Conservation (phyloP, 1,140 invertebrate genomes). For the Drosophila tropicalis region DNA sequence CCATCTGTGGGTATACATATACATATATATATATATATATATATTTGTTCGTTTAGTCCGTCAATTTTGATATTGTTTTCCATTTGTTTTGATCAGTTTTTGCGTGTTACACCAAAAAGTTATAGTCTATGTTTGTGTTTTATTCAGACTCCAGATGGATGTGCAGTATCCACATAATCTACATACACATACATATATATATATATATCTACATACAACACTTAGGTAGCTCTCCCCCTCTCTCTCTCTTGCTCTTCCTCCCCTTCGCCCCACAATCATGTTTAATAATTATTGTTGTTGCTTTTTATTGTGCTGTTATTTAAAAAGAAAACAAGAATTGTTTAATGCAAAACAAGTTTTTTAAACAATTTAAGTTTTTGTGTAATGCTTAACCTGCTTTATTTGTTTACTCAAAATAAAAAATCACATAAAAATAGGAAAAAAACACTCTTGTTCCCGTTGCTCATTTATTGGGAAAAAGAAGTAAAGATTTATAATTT, state of each 20-base stretch:
- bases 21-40: conserved; percentile 25
- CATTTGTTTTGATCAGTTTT: conserved; percentile 32
- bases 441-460: conserved; percentile 19
- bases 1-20: conserved; percentile 32
- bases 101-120: conserved; percentile 34
- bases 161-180: conserved; percentile 21
- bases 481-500: conserved; percentile 20
- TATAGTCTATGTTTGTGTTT: conserved; percentile 17
- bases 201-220: conserved; percentile 25
- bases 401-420: conserved; percentile 68
- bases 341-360: conserved; percentile 72
- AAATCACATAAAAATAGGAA: conserved; percentile 15
- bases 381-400: conserved; percentile 64
- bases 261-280: conserved; percentile 54
- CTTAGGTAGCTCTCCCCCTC: conserved; percentile 35
- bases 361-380: conserved; percentile 70
- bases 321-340: conserved; percentile 48
- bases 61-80: conserved; percentile 52
- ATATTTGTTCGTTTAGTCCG: conserved; percentile 30
- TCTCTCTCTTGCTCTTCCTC: conserved; percentile 31
- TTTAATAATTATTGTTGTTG: conserved; percentile 64
- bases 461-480: conserved; percentile 37
- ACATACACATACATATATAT: conserved; percentile 33
- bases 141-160: conserved; percentile 22
- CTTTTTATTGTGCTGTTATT: conserved; percentile 78